Conservation (phyloP, 2,888 invertebrate species). For the Trichogramma evanescens region DNA sequence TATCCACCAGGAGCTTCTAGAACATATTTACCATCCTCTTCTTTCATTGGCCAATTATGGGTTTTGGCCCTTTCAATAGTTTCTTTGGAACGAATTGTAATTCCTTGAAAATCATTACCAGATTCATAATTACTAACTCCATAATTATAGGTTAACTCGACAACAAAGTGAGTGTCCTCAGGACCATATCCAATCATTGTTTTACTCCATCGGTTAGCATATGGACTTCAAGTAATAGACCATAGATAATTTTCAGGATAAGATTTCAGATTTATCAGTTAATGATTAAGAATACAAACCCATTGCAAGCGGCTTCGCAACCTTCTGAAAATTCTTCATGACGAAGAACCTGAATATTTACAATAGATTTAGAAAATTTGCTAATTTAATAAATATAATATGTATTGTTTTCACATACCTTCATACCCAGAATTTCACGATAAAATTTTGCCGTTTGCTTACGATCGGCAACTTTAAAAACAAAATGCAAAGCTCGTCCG, state of each 20-base stretch:
- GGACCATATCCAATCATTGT: constrained; percentile 98
- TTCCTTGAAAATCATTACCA: constrained; percentile 87
- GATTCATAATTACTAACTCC: constrained; percentile 77
- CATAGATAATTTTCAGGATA: background rate
- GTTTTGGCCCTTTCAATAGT: constrained; percentile 65
- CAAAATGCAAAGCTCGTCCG: constrained; percentile 88
- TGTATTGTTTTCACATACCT: constrained; percentile 54
- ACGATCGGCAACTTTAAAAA: constrained; percentile 91
- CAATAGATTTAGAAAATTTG: constrained; percentile 3
- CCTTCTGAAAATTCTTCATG: constrained; percentile 97
- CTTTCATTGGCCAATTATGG: constrained; percentile 65
- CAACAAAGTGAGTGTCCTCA: constrained; percentile 89
- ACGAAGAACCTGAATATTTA: constrained; percentile 65
- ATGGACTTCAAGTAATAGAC: constrained; percentile 61
- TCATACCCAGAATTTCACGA: constrained; percentile 87
- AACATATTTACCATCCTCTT: constrained; percentile 57
- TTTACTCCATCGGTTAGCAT: constrained; percentile 97
- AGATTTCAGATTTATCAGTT: background rate
- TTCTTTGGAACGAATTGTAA: constrained; percentile 75
- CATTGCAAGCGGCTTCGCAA: constrained; percentile 96
- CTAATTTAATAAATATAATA: background rate
- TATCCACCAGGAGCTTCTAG: constrained; percentile 89
- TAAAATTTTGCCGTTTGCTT: constrained; percentile 81
- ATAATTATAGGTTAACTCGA: constrained; percentile 97
- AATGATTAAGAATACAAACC: constrained; percentile 51